Evolutionary conservation across 2,113 vertebrate species (phyloP), one percentile per base, ranked within the genome.

Genomic region (Scartelaos histophorus): DNA sequence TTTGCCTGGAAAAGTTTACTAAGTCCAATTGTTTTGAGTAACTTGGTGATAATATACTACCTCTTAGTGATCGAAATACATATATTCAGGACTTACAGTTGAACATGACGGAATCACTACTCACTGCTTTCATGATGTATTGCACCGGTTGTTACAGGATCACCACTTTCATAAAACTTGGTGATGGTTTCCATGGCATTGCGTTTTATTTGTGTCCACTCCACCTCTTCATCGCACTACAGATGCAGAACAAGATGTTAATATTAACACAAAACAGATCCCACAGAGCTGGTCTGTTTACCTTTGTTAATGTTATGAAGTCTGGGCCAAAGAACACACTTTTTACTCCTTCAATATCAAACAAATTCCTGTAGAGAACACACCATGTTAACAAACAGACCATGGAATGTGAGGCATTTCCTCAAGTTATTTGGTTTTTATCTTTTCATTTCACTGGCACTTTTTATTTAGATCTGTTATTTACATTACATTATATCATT

Each of bases 261-360:
- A 22, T 45, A 29, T 2, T 29, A 29, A 29, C 29, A 2, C 35
- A 62, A 58, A 58, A 57, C n/a, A 5, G n/a, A 54, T 54, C 1
- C 22, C 22, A 22, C 24, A 15, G 24, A 58, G 29, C 21, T 38
- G 13, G 75, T 74, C 19, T 17, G 34, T 76, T 73, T 90, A 94
- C 94, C 93, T 94, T 95, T 10, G 93, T 95, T 67, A 95, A 74
- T 29, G 94, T 95, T 68, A 95, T 94, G 71, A 95, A 95, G 84
- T 95, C 94, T 1, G 94, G 93, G 13, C 94, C 94, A 82, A 93
- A 94, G 82, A 95, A 95, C 49, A 95, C 93, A 91, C 93, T 93
- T 84, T 93, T 93, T 15, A 95, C 92, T 51, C 94, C 94, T 74
- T 94, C 91, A n/a, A 95, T 92, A 82, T 93, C 89, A 90, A 95